phyloP scores from a whole-genome alignment of 2,888 invertebrate genomes.

The Nemapogon koenigi region DNA sequence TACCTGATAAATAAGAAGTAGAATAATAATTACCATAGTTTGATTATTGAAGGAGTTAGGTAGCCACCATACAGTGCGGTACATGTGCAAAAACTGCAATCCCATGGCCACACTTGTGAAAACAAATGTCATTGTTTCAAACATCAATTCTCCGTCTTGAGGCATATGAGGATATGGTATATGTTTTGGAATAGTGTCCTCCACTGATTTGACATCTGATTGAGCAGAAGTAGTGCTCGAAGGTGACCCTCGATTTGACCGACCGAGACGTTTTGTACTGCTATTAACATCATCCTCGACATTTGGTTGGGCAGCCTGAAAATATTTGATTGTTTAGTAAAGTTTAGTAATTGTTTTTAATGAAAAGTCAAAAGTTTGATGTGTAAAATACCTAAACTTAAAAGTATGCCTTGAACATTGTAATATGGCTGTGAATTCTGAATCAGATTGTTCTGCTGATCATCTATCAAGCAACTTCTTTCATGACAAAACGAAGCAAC shows the following conservation, averaged over 20 bases:
- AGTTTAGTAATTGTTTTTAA: too few relatives aligned
- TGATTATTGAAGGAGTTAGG: constrained; percentile 89
- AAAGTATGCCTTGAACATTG: too few relatives aligned
- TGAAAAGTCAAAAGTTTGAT: too few relatives aligned
- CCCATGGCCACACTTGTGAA: constrained; percentile 81
- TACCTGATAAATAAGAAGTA: too few relatives aligned
- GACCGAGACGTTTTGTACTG: constrained; percentile 31
- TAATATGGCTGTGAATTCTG: too few relatives aligned
- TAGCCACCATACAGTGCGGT: constrained; percentile 97
- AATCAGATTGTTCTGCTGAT: too few relatives aligned
- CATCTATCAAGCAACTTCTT: too few relatives aligned
- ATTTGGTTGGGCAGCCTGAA: constrained; percentile 18
- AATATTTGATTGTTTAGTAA: not conserved
- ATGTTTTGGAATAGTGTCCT: constrained; percentile 73
- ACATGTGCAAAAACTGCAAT: constrained; percentile 93
- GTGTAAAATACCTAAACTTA: too few relatives aligned
- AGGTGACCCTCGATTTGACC: constrained; percentile 25
- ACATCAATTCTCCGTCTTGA: constrained; percentile 79
- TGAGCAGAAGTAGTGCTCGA: constrained; percentile 23
- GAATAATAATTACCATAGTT: constrained; percentile 81
- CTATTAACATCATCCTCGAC: constrained; percentile 43
- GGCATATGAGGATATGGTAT: constrained; percentile 82
- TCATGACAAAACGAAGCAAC: too few relatives aligned
- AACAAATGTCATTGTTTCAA: constrained; percentile 85
- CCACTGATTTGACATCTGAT: constrained; percentile 32